Base-by-base conservation (phyloP, 1,140 invertebrate species). In the Neodiprion virginianus region DNA sequence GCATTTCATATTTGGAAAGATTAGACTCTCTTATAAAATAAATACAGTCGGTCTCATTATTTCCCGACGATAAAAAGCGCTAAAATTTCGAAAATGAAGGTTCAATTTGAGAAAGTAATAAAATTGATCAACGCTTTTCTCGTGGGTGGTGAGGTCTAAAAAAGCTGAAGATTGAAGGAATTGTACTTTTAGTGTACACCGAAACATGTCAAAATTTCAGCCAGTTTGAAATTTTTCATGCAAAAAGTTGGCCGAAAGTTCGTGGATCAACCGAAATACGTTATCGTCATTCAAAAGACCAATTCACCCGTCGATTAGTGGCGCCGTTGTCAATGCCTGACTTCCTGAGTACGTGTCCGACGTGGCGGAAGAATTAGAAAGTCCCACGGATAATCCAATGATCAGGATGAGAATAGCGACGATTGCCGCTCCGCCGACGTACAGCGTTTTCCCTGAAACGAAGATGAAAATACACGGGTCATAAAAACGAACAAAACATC, bases 221-320 rank as follows among this genome's bases (percentile, higher is more conserved):
- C 17, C 0, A 21, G 17, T 21, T 21, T 10, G 61, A 70, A 69
- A 48, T 73, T 9, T 47, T 14, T 53, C 49, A 49, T 67, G 66
- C 40, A 40, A 66, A 69, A 68, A 11, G 8, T 40, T 28, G 72
- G 48, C 69, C 11, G 0, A 12, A 10, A 5, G 70, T 72, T 53
- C 2, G 28, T 40, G 28, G 28, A 40, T 5, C 28, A 5, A 2
- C 2, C 5, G 28, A 40, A 40, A 40, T 40, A 40, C 28, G 5
- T 40, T 40, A 40, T 40, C 28, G 28, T 40, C 28, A 40, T 40
- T 40, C 28, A 40, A 40, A 40, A 23, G 10, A 71, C 12, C 21
- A 14, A 69, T 50, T 81, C 80, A 86, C 84, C 86, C 85, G 68
- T 87, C 86, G 71, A 86, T 82, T 28, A 87, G 76, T 17, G 85